Evolutionary conservation across 2,797 vertebrate genomes (phyloP).

Genomic region (Pipistrellus pipistrellus): DNA sequence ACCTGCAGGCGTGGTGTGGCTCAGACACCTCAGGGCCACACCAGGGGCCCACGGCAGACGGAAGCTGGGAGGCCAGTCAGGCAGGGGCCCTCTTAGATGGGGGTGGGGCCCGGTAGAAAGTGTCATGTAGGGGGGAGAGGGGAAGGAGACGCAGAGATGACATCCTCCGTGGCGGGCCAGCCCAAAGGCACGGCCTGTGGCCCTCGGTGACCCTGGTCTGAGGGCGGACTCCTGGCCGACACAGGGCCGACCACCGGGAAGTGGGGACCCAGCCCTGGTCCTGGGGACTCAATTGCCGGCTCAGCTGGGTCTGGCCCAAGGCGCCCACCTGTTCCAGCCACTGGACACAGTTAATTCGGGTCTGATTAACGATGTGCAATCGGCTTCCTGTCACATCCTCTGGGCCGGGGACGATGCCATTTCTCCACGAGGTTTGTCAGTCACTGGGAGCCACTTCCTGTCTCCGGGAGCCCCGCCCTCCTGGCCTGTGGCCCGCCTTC

Average conservation of each 20-base stretch:
- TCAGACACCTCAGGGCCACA: not conserved
- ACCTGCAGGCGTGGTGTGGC: accelerated
- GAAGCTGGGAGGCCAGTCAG: not conserved
- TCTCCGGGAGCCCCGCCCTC: not conserved
- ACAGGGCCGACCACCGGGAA: not conserved
- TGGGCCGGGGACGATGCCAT: not conserved
- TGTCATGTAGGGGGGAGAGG: not conserved
- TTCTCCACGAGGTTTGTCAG: not conserved
- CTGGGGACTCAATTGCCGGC: not conserved
- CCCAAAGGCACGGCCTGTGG: too few relatives aligned
- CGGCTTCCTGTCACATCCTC: not conserved
- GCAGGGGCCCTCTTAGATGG: not conserved
- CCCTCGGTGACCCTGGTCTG: accelerated
- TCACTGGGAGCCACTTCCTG: not conserved
- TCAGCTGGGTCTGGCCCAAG: not conserved
- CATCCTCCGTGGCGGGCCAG: not conserved
- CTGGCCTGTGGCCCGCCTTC: accelerated
- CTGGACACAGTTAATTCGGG: not conserved
- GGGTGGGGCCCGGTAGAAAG: not conserved
- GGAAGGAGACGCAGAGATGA: accelerated
- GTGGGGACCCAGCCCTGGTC: not conserved
- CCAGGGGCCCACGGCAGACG: accelerated
- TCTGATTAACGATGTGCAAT: not conserved
- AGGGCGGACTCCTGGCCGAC: not conserved
- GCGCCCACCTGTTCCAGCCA: not conserved